These are phyloP conservation scores for Rhinogobius similis DNA, from an alignment of 2,113 vertebrate genomes.

Conservation along the genomic window DNA sequence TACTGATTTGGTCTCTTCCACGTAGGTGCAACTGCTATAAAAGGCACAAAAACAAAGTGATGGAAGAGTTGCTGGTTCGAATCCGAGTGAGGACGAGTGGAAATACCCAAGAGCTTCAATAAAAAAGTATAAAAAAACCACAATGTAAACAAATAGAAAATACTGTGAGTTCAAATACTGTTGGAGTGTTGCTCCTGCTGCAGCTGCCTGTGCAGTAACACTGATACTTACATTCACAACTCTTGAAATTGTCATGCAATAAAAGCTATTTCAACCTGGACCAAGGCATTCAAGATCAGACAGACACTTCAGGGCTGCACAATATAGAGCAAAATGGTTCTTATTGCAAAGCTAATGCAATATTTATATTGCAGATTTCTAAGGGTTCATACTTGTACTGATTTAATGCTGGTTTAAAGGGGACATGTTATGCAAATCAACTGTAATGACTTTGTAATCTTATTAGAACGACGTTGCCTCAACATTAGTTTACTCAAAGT, in stretches of 20 bases:
- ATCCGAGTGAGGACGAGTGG: not conserved
- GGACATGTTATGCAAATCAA: too few relatives aligned
- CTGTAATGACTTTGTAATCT: too few relatives aligned
- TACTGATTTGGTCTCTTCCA: slow-evolving; percentile 1
- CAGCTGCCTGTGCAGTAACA: slow-evolving; percentile 84
- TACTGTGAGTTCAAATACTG: slow-evolving; percentile 7
- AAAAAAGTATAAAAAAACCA: slow-evolving; percentile 1
- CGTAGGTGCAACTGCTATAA: not conserved
- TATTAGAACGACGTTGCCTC: too few relatives aligned
- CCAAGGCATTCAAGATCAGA: slow-evolving; percentile 74
- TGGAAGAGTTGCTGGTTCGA: not conserved
- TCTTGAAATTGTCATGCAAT: slow-evolving; percentile 85
- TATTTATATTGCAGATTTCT: not conserved
- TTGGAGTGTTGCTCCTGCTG: slow-evolving; percentile 54
- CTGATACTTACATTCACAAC: slow-evolving; percentile 53
- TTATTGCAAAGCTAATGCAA: not conserved
- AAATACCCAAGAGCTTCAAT: not conserved
- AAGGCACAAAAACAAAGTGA: not conserved
- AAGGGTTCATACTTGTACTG: not conserved
- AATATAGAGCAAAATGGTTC: not conserved
- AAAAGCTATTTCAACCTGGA: slow-evolving; percentile 77
- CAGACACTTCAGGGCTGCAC: slow-evolving; percentile 29
- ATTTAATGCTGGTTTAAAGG: too few relatives aligned
- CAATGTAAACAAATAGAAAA: slow-evolving; percentile 4
- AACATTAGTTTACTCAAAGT: too few relatives aligned